Evolutionary conservation across 2,797 vertebrate genomes (phyloP), one percentile per base, ranked within the genome.

Genomic region (Spinus pinus): DNA sequence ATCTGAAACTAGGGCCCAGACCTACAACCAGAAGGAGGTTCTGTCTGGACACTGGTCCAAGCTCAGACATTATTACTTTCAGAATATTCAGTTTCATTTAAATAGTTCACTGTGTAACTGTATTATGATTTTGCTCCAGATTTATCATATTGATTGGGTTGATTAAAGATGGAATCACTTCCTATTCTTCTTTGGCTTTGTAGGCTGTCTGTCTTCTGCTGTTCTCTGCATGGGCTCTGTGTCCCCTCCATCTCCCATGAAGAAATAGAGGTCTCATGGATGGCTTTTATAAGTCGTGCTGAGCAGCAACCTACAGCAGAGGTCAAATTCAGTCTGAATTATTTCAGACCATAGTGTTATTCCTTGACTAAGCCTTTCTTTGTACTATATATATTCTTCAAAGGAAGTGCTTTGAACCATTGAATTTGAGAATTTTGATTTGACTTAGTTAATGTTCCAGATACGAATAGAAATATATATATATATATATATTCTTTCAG

Each of bases 1-100:
- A 7, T 25, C 47, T 69, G 25, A 86, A 93, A 25, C 3, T 30
- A 66, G n/a, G 9, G 27, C 16, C 58, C 60, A 78, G 31, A 77
- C 5, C 18, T 50, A 58, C 4, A 64, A 44, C 5, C 28, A 23
- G 23, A 7, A 44, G 13, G 60, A 77, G 17, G 50, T n/a, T 67
- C 27, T 74, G 6, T 33, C 21, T 49, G 27, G 28, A 27, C 23
- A 49, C 3, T 0, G 0, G 2, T 79, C 70, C 2, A 2, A 39
- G 13, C 42, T 61, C 60, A 78, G 37, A 41, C 2, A 21, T 11
- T 18, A 28, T 30, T 67, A 7, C 5, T 51, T 75, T 28, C 49
- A 42, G 35, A 61, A 50, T 65, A 56, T 20, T 35, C 12, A 33
- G 24, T 66, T 84, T 77, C 2, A 24, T 81, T 74, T 12, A 61